phyloP scores from a whole-genome alignment of 2,888 invertebrate species.

The Lissocephala sabroskyi region DNA sequence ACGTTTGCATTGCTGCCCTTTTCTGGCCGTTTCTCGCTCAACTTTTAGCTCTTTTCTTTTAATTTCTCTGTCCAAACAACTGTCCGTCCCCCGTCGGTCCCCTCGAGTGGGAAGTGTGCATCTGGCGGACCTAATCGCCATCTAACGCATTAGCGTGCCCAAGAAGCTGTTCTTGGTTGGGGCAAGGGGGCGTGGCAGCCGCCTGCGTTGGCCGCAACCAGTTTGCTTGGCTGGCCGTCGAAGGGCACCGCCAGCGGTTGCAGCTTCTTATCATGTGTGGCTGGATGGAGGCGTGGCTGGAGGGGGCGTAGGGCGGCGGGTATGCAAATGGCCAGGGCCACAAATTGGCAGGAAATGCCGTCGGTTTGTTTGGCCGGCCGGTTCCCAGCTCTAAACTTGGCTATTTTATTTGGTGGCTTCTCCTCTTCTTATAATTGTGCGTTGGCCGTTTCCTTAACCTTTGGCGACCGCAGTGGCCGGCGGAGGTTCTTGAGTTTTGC shows the following conservation, averaged over 20 bases:
- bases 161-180: too few species aligned
- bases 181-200: neutral
- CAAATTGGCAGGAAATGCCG: conserved; percentile 20
- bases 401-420: neutral
- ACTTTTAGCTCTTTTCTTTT: too few species aligned
- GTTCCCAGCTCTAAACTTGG: conserved; percentile 6
- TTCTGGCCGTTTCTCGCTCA: too few species aligned
- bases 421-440: conserved; percentile 12
- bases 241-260: neutral
- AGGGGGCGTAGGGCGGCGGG: too few species aligned
- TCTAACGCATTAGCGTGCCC: neutral
- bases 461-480: conserved; percentile 16
- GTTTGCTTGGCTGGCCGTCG: neutral
- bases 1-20: too few species aligned
- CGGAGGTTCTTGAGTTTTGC: conserved; percentile 28
- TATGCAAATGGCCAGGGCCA: too few species aligned
- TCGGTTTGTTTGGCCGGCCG: conserved; percentile 7
- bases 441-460: conserved; percentile 27
- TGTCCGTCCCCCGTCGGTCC: too few species aligned
- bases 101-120: too few species aligned
- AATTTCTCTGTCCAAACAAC: too few species aligned
- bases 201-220: neutral
- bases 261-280: neutral
- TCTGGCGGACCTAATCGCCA: neutral
- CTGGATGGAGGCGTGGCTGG: neutral